phyloP scores from a whole-genome alignment of 2,888 invertebrate species.

The Pterostichus niger region DNA sequence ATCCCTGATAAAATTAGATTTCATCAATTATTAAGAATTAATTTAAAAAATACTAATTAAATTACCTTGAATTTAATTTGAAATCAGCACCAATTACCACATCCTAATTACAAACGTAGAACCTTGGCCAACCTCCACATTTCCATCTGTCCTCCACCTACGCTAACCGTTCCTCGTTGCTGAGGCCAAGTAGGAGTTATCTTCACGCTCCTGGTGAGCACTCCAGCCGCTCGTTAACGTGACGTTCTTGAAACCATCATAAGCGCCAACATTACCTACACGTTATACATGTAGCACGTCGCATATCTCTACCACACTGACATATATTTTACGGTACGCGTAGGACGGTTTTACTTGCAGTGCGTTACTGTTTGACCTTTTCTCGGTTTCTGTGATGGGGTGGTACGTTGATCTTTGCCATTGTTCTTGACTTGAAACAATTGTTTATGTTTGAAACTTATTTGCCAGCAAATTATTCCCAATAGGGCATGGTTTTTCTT shows the following conservation, averaged over 20 bases:
- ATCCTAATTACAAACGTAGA: no score
- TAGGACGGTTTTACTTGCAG: constrained; percentile 42
- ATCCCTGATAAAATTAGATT: no score
- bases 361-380: constrained; percentile 38
- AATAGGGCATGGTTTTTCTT: no score
- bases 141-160: not conserved
- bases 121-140: no score
- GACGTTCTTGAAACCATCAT: constrained; percentile 12
- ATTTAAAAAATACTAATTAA: no score
- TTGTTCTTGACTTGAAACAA: not conserved
- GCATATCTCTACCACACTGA: constrained; percentile 53
- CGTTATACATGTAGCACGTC: constrained; percentile 52
- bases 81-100: no score
- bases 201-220: constrained; percentile 3
- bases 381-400: constrained; percentile 9
- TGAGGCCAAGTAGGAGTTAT: not conserved
- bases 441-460: no score
- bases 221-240: constrained; percentile 45
- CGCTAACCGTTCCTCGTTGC: not conserved
- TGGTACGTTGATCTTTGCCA: constrained; percentile 19
- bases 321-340: constrained; percentile 52
- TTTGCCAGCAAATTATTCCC: no score
- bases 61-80: no score
- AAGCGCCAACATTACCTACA: constrained; percentile 48
- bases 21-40: no score